Evolutionary conservation across 2,797 vertebrate genomes (phyloP).

Genomic region (Yasuhikotakia modesta): DNA sequence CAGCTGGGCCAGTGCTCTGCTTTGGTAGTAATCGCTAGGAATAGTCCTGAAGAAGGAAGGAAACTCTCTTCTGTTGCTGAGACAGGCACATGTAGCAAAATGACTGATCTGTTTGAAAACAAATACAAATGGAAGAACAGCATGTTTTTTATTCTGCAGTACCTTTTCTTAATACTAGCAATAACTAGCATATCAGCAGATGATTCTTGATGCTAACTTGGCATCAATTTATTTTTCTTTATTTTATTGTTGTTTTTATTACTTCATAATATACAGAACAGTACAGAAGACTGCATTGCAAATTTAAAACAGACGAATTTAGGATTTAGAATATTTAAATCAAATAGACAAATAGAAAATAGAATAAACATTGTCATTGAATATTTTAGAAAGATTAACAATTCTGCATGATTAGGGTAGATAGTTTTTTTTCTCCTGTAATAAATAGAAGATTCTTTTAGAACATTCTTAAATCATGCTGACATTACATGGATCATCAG

Average conservation of each 20-base stretch:
- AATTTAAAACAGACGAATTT: background rate
- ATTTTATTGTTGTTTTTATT: background rate
- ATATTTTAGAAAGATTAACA: no score
- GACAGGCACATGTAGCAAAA: slow-evolving; percentile 75
- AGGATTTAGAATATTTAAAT: background rate
- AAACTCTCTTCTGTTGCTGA: slow-evolving; percentile 71
- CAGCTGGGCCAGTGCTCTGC: slow-evolving; percentile 70
- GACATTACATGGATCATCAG: background rate
- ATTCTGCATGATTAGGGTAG: background rate
- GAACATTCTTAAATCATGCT: background rate
- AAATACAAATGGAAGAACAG: background rate
- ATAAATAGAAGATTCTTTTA: background rate
- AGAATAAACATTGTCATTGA: no score
- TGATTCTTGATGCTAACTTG: background rate
- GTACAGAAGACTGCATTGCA: background rate
- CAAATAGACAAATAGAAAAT: no score
- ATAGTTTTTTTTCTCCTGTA: background rate
- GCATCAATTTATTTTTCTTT: background rate
- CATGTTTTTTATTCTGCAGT: background rate
- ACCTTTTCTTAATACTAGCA: background rate
- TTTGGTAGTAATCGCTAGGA: slow-evolving; percentile 77
- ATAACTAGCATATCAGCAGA: background rate
- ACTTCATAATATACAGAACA: background rate
- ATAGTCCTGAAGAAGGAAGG: slow-evolving; percentile 77
- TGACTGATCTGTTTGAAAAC: slow-evolving; percentile 69